phyloP scores from a whole-genome alignment of 2,797 vertebrate genomes.

The Triplophysa bombifrons region DNA sequence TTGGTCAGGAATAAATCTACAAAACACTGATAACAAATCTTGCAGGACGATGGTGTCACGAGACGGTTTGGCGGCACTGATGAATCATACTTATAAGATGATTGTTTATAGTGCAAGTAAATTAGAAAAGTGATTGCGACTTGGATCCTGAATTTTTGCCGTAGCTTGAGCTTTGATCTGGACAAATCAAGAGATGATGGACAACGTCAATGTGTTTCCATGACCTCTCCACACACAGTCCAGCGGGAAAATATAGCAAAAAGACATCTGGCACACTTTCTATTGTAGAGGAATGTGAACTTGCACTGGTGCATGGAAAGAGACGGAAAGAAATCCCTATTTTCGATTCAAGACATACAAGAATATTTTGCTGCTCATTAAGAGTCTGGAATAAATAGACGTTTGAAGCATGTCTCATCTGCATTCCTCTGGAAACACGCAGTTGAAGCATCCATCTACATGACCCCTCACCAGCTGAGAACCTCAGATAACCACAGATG shows the following conservation, averaged over 20 bases:
- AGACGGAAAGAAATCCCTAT: slow-evolving; percentile 13
- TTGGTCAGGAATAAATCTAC: neutral
- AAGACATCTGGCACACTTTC: slow-evolving; percentile 35
- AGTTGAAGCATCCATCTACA: neutral
- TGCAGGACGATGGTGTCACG: neutral
- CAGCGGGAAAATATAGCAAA: slow-evolving; percentile 23
- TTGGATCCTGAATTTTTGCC: neutral
- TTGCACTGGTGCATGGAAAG: slow-evolving; percentile 1
- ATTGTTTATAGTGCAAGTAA: slow-evolving; percentile 9
- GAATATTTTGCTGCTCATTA: slow-evolving; percentile 28
- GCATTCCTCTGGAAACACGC: neutral
- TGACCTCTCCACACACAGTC: neutral
- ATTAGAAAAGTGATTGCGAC: neutral
- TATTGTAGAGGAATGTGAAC: slow-evolving; percentile 12
- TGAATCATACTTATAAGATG: neutral
- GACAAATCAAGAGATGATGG: slow-evolving; percentile 3
- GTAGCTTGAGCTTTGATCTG: slow-evolving; percentile 1
- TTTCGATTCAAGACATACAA: slow-evolving; percentile 12
- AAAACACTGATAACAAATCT: neutral
- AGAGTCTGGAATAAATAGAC: neutral
- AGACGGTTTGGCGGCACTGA: neutral
- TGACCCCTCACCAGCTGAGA: neutral
- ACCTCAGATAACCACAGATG: neutral
- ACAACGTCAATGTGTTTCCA: neutral
- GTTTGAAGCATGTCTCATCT: neutral